Evolutionary conservation across 2,113 vertebrate genomes (phyloP).

Genomic region (Phasianus colchicus): DNA sequence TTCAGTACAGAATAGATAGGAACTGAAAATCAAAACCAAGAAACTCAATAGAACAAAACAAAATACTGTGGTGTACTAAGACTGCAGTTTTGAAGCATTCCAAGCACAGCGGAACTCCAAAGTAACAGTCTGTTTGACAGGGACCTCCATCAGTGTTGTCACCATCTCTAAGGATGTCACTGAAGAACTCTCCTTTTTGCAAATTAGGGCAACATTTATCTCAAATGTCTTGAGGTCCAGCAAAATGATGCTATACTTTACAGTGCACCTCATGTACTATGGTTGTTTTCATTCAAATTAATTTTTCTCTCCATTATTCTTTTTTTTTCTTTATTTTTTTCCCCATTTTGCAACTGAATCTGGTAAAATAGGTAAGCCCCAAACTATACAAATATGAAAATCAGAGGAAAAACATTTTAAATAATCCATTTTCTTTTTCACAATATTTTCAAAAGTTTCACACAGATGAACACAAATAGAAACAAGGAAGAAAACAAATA

Average conservation of each 20-base stretch:
- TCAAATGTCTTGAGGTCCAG: background rate
- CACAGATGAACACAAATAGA: background rate
- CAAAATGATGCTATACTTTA: background rate
- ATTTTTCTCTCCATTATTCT: background rate
- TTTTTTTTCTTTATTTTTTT: background rate
- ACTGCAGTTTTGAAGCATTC: background rate
- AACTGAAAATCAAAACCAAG: background rate
- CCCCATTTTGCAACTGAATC: background rate
- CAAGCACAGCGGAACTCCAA: background rate
- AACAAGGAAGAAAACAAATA: background rate
- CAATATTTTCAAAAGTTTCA: background rate
- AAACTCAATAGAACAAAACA: background rate
- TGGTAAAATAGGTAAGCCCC: background rate
- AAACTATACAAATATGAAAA: background rate
- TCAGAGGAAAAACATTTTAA: background rate
- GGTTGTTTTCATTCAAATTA: background rate
- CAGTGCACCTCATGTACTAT: background rate
- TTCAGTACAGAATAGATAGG: background rate
- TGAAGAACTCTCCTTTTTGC: background rate
- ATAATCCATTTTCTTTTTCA: background rate
- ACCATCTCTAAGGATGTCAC: background rate
- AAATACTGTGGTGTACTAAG: background rate
- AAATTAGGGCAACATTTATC: background rate
- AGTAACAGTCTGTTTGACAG: background rate
- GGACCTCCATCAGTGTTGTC: fast-evolving